A percentile compares a stretch with the other conserved stretches of the same genome.
Evolutionary conservation across 2,797 vertebrate genomes (phyloP).

Genomic region (Erithacus rubecula): DNA sequence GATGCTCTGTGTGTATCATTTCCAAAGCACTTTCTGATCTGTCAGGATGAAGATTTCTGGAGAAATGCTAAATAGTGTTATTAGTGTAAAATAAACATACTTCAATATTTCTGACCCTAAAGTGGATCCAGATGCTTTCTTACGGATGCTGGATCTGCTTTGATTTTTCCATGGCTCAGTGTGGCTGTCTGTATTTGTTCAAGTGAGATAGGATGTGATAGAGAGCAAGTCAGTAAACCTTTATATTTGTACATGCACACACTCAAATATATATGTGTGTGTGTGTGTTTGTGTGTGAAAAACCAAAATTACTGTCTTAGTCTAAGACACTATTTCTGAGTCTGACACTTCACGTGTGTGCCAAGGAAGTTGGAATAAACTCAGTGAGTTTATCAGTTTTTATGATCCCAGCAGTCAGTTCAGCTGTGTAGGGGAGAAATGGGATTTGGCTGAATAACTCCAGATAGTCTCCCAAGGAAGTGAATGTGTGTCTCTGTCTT

Average conservation of each 20-base stretch:
- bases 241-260: neutral
- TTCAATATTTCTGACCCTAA: slow-evolving; percentile 36
- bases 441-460: neutral
- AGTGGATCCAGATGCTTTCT: slow-evolving; percentile 62
- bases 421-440: neutral
- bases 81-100: slow-evolving; percentile 54
- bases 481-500: neutral
- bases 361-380: neutral
- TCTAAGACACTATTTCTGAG: neutral
- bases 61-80: slow-evolving; percentile 41
- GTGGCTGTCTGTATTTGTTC: neutral
- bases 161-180: neutral
- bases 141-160: neutral
- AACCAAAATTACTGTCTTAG: neutral
- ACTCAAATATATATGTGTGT: neutral
- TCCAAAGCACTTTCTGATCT: slow-evolving; percentile 10
- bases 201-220: slow-evolving; percentile 1
- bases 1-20: neutral
- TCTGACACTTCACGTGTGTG: neutral
- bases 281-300: neutral
- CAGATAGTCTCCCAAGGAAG: neutral
- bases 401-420: slow-evolving; percentile 2
- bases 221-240: neutral
- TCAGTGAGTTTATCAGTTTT: neutral
- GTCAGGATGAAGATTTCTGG: neutral